A percentile compares a stretch with the other conserved stretches of the same genome.
phyloP scores from a whole-genome alignment of 2,888 invertebrate species.

The Tineola bisselliella region DNA sequence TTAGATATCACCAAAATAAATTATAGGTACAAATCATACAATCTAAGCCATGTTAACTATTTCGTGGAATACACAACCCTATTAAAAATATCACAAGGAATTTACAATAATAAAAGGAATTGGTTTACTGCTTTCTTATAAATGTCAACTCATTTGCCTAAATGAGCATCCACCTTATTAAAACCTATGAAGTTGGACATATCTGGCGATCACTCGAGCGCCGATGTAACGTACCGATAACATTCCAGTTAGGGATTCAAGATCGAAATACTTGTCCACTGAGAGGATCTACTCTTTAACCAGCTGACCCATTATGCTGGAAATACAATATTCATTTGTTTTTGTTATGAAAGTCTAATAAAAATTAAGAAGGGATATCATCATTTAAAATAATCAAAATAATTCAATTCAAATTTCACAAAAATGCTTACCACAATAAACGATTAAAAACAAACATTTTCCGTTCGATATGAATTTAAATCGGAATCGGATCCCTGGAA shows the following conservation, averaged over 20 bases:
- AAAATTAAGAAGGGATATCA: no score
- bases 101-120: neutral
- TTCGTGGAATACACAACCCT: neutral
- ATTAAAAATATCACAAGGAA: neutral
- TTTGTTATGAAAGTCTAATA: no score
- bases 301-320: no score
- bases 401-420: no score
- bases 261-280: slow-evolving; percentile 54
- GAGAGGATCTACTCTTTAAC: neutral
- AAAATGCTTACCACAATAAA: no score
- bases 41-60: neutral
- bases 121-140: neutral
- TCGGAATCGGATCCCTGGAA: neutral
- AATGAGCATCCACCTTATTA: slow-evolving; percentile 9
- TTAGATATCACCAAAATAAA: no score
- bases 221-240: slow-evolving; percentile 56
- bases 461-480: neutral
- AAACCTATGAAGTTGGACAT: slow-evolving; percentile 10
- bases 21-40: no score
- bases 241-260: slow-evolving; percentile 58
- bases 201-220: slow-evolving; percentile 1
- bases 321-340: no score
- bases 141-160: slow-evolving; percentile 9
- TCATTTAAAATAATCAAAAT: no score
- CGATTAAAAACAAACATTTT: no score